phyloP scores from a whole-genome alignment of 2,888 invertebrate species.

The Lepidochrysops patricia region DNA sequence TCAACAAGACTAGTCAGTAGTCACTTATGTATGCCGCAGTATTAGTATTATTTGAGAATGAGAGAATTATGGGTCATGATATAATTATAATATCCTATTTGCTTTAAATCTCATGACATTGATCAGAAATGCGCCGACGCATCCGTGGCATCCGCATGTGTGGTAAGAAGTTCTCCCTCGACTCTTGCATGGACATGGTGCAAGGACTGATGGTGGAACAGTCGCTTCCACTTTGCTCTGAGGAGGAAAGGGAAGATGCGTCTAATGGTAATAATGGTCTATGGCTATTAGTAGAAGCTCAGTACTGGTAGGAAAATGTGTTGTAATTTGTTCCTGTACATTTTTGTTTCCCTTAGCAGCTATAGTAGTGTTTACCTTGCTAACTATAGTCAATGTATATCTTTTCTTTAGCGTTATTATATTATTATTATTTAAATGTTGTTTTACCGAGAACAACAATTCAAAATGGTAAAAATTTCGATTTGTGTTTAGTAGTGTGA shows the following conservation, averaged over 20 bases:
- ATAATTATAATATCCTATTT: background rate
- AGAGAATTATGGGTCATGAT: too few relatives aligned
- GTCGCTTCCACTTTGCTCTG: conserved; percentile 68
- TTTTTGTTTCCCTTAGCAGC: too few relatives aligned
- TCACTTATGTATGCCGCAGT: background rate
- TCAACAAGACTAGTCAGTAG: too few relatives aligned
- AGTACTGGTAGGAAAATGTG: background rate
- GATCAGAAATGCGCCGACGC: conserved; percentile 84
- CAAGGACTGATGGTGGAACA: conserved; percentile 78
- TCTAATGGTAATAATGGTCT: conserved; percentile 48
- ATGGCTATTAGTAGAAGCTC: background rate
- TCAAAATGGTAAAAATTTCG: too few relatives aligned
- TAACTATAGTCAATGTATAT: too few relatives aligned
- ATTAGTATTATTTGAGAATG: too few relatives aligned
- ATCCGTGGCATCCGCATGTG: conserved; percentile 92
- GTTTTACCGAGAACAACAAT: too few relatives aligned
- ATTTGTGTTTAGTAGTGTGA: too few relatives aligned
- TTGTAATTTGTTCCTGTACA: too few relatives aligned
- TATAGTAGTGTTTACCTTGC: too few relatives aligned
- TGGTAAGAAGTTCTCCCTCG: conserved; percentile 92
- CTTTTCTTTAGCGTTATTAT: too few relatives aligned
- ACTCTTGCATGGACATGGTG: conserved; percentile 92
- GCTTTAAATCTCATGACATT: conserved; percentile 13
- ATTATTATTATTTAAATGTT: too few relatives aligned
- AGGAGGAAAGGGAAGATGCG: conserved; percentile 67